phyloP scores from a whole-genome alignment of 2,888 invertebrate genomes.

The Netelia melanura region DNA sequence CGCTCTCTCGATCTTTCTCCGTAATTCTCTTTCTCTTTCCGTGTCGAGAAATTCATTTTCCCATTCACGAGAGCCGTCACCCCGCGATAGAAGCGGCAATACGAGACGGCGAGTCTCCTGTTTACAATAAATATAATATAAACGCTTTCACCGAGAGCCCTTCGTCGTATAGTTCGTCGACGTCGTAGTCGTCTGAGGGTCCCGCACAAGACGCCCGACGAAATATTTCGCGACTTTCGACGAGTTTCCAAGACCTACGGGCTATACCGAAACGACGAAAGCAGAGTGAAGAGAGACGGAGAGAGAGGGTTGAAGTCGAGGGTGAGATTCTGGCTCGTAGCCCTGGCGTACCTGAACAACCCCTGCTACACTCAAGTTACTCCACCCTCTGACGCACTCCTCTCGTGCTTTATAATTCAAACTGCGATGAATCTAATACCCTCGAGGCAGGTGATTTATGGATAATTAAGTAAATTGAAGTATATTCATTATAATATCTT shows the following conservation, averaged over 20 bases:
- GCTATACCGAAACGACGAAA: conserved; percentile 29
- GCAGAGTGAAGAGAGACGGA: conserved; percentile 1
- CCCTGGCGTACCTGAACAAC: conserved; percentile 30
- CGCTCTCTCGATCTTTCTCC: conserved; percentile 1
- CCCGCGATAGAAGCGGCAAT: conserved; percentile 31
- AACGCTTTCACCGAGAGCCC: conserved; percentile 54
- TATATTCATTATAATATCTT: conserved; percentile 42
- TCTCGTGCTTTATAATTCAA: conserved; percentile 60
- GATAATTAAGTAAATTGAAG: conserved; percentile 58
- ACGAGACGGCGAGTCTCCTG: conserved; percentile 27
- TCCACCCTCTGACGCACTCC: conserved; percentile 8
- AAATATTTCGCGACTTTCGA: conserved; percentile 38
- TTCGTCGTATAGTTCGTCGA: conserved; percentile 7
- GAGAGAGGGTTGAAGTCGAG: conserved; percentile 10
- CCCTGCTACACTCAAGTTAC: conserved; percentile 25
- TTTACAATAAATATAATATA: conserved; percentile 59
- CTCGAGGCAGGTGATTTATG: conserved; percentile 57
- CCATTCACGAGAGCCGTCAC: conserved; percentile 62
- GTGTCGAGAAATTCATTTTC: conserved; percentile 45
- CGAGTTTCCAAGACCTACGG: conserved; percentile 48
- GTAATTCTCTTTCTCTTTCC: background rate
- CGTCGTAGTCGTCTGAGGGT: conserved; percentile 22
- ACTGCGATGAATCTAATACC: conserved; percentile 58
- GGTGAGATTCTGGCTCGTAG: background rate
- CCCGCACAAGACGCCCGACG: conserved; percentile 29